Base-by-base conservation (phyloP, 2,888 invertebrate genomes). In the Metallyticus violacea region DNA sequence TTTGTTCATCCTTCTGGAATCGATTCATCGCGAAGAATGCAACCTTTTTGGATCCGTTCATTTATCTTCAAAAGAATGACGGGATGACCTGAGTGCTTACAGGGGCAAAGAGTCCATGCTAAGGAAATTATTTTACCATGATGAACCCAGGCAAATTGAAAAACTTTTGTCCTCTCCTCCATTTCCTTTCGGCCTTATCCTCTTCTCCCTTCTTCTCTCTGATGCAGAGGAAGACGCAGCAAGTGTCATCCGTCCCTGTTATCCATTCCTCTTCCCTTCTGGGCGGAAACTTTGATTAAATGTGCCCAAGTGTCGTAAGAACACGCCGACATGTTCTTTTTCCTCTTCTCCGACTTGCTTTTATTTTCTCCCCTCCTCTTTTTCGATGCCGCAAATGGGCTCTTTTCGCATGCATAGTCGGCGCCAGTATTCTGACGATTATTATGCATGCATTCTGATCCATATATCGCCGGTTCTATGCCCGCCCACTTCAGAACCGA, bases 141-240 rank as follows among this genome's bases (percentile, higher is more conserved):
- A 83, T 83, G 77, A 83, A 83, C 77, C 77, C 77, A 77, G 83
- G 40, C 28, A 83, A 83, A 83, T 83, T 83, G 83, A 83, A 83
- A 83, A 83, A 83, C 28, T 83, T 83, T 83, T 62, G 40, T 77
- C 83, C 82, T 82, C 76, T 26, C 76, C 82, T 62, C 40, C 83
- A 77, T 27, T 83, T 77, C 6, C 80, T 28, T 28, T n/a, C 15
- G 26, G 5, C 78, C 78, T 78, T 26, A 25, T 78, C 2, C 25
- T n/a, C 2, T 78, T 78, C 25, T 9, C 25, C 27, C 79, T 26
- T 28, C n/a, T n/a, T n/a, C 40, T 62, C 40, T 22, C 9, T 22
- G 40, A 15, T 22, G 40, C 40, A 62, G 40, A 62, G 40, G 40
- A 62, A 62, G 40, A 62, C 22, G 40, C 40, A 62, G 40, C 40